Evolutionary conservation across 1,140 invertebrate species (phyloP).

Genomic region (Orius insidiosus): DNA sequence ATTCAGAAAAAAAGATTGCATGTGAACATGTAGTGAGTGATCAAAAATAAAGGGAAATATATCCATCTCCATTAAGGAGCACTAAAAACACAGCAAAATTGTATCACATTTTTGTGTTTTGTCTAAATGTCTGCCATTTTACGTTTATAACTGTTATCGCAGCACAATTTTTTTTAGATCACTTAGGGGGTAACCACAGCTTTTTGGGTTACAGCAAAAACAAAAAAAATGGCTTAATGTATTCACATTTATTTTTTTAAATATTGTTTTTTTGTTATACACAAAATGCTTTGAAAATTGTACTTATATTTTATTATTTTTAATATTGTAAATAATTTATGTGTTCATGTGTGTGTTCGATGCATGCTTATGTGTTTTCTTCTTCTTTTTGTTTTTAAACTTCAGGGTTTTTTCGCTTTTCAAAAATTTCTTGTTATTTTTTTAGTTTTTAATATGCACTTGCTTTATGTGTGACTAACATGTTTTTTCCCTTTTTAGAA

Average conservation of each 20-base stretch:
- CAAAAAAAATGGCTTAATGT: neutral
- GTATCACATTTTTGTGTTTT: slow-evolving; percentile 3
- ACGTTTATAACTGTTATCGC: too few species aligned
- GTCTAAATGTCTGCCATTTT: neutral
- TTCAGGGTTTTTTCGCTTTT: slow-evolving; percentile 1
- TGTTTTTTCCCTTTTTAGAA: neutral
- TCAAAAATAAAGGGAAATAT: too few species aligned
- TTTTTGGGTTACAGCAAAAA: slow-evolving; percentile 1
- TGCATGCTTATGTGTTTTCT: neutral
- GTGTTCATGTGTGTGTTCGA: slow-evolving; percentile 2
- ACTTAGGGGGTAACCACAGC: slow-evolving; percentile 2
- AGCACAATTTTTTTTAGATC: neutral
- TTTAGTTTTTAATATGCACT: neutral
- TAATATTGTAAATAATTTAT: neutral
- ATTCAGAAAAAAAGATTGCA: too few species aligned
- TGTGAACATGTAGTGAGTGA: too few species aligned
- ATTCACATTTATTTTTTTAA: neutral
- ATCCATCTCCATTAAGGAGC: too few species aligned
- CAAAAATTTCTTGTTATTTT: neutral
- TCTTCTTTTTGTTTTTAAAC: neutral
- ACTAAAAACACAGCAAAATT: neutral
- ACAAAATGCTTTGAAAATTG: neutral
- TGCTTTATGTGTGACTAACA: slow-evolving; percentile 2
- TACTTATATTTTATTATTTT: neutral
- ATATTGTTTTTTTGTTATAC: neutral